Conservation (phyloP, 1,140 invertebrate genomes). For the Zaprionus nigranus region DNA sequence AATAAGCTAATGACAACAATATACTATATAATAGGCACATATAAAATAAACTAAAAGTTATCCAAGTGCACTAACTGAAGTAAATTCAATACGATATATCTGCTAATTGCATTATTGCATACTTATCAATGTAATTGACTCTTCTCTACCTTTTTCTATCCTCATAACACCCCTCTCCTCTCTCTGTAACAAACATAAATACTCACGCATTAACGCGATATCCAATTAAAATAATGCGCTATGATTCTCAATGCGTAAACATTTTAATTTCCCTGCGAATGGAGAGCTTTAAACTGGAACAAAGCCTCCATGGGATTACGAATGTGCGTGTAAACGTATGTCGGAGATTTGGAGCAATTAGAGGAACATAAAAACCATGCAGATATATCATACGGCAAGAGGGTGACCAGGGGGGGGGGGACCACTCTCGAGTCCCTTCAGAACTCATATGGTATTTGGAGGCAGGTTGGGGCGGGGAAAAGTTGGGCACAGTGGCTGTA, state of each 20-base stretch:
- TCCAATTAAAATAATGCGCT: conserved; percentile 73
- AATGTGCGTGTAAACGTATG: conserved; percentile 7
- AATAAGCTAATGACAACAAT: too few species aligned
- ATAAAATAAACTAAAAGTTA: too few species aligned
- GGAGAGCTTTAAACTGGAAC: conserved; percentile 36
- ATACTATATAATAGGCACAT: too few species aligned
- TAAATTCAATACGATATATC: not conserved
- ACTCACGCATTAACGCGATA: conserved; percentile 38
- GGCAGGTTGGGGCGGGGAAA: not conserved
- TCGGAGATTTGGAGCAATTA: conserved; percentile 51
- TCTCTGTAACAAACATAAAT: not conserved
- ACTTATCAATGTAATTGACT: not conserved
- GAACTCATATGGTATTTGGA: not conserved
- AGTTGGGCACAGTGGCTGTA: conserved; percentile 52
- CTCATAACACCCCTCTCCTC: not conserved
- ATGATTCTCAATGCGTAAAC: conserved; percentile 62
- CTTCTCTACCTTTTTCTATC: not conserved
- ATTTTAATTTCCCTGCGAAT: conserved; percentile 47
- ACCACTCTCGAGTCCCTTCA: conserved; percentile 2
- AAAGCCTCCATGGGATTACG: conserved; percentile 18
- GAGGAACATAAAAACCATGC: conserved; percentile 24
- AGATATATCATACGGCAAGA: conserved; percentile 38
- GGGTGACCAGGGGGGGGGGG: not conserved
- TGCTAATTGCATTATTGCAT: not conserved
- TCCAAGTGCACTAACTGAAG: too few species aligned